These are phyloP conservation scores for Mobula birostris DNA, from an alignment of 2,113 vertebrate species.

Conservation along the genomic window DNA sequence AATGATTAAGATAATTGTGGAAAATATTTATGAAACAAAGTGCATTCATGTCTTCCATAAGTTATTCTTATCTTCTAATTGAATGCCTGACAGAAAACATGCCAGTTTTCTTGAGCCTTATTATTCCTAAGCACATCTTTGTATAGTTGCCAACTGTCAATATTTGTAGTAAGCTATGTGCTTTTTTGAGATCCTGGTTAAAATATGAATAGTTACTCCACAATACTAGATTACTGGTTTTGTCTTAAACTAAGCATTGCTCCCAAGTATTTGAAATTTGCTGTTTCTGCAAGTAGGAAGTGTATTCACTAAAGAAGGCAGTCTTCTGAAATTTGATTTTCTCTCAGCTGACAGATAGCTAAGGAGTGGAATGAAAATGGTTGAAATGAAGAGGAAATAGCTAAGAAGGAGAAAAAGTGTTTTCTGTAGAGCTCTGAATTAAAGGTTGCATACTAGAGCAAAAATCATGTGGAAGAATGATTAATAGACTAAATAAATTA, in stretches of 20 bases:
- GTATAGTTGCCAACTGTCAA: background rate
- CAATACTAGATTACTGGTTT: background rate
- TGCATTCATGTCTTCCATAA: background rate
- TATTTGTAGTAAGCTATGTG: background rate
- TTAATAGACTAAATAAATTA: too few species aligned
- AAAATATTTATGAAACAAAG: background rate
- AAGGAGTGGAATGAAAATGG: background rate
- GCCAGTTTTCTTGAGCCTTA: too few species aligned
- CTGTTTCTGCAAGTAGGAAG: background rate
- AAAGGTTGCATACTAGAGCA: background rate
- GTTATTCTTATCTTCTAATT: background rate
- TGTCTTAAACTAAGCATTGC: background rate
- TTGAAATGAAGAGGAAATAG: background rate
- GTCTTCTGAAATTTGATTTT: background rate
- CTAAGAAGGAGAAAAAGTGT: background rate
- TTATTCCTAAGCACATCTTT: background rate
- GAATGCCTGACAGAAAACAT: background rate
- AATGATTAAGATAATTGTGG: background rate
- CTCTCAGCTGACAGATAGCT: background rate
- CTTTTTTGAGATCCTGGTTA: background rate
- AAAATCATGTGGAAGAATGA: background rate
- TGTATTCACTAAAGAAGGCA: too few species aligned
- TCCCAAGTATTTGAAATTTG: background rate
- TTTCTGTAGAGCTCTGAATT: background rate
- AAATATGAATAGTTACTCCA: background rate